Conservation (phyloP, 2,797 vertebrate genomes). For the Cyprinodon diabolis region DNA sequence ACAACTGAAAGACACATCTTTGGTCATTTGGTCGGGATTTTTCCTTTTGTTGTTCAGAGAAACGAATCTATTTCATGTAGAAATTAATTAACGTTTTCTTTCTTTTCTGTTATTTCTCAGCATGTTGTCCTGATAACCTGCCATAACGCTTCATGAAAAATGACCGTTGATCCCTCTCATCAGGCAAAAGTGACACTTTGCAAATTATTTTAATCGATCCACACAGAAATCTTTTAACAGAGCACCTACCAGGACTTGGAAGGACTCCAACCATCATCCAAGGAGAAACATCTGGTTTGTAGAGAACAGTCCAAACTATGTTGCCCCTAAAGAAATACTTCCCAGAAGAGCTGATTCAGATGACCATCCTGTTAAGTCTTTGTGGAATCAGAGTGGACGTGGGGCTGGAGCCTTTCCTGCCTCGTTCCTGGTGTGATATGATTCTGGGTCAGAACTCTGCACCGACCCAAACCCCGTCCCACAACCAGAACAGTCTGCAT, state of each 20-base stretch:
- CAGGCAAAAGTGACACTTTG: neutral
- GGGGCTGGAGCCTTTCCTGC: constrained; percentile 89
- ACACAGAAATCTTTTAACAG: neutral
- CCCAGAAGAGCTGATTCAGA: constrained; percentile 92
- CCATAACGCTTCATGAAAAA: neutral
- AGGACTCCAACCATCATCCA: neutral
- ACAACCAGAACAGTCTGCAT: constrained; percentile 84
- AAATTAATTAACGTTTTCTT: neutral
- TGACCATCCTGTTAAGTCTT: constrained; percentile 93
- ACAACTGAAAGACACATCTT: too few relatives aligned
- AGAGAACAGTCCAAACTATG: constrained; percentile 37
- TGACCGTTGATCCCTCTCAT: neutral
- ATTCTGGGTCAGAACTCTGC: constrained; percentile 87
- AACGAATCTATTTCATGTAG: neutral
- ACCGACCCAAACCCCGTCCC: constrained; percentile 88
- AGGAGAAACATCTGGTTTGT: neutral
- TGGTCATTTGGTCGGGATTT: too few relatives aligned
- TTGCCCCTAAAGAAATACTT: constrained; percentile 93
- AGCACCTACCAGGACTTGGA: neutral
- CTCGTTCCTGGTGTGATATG: constrained; percentile 81
- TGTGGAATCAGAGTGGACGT: constrained; percentile 89
- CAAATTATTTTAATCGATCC: neutral
- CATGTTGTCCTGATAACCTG: neutral
- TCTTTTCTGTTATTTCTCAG: neutral
- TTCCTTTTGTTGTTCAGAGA: too few relatives aligned